Percentiles rank a stretch among this genome's conserved stretches.
Evolutionary conservation across 2,113 vertebrate species (phyloP).

Genomic region (Lethenteron camtschaticum): DNA sequence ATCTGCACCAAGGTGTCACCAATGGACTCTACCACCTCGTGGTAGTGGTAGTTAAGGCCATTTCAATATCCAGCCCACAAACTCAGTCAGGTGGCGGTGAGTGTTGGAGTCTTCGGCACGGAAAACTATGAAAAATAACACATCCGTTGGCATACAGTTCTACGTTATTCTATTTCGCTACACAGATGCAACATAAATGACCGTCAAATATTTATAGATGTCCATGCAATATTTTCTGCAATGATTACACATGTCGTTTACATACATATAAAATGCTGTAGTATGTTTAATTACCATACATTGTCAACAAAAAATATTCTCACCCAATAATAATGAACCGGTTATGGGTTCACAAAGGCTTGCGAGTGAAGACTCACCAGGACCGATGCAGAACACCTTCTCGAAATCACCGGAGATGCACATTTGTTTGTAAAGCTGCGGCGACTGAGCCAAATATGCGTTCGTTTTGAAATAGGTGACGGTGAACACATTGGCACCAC

Average conservation of each 20-base stretch:
- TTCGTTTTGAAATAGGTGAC: slow-evolving; percentile 97
- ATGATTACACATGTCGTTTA: too few relatives aligned
- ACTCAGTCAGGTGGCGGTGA: slow-evolving; percentile 85
- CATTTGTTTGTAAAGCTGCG: slow-evolving; percentile 98
- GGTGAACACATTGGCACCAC: slow-evolving; percentile 93
- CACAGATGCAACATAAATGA: neutral
- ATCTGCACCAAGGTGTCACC: slow-evolving; percentile 90
- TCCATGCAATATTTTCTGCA: too few relatives aligned
- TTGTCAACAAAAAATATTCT: too few relatives aligned
- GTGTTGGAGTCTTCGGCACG: slow-evolving; percentile 96
- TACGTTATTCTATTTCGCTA: neutral
- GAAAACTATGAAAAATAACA: slow-evolving; percentile 41
- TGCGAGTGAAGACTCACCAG: slow-evolving; percentile 33
- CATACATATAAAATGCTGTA: too few relatives aligned
- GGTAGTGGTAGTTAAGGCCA: slow-evolving; percentile 95
- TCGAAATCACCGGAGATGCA: slow-evolving; percentile 97
- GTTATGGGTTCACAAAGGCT: too few relatives aligned
- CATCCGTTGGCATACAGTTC: neutral
- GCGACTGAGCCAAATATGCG: slow-evolving; percentile 92
- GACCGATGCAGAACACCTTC: slow-evolving; percentile 90
- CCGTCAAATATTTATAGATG: too few relatives aligned
- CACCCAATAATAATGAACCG: too few relatives aligned
- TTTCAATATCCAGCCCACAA: slow-evolving; percentile 97
- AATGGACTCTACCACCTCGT: slow-evolving; percentile 87
- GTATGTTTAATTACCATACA: too few relatives aligned